These are phyloP conservation scores for Melieria crassipennis DNA, from an alignment of 2,888 invertebrate genomes.

Conservation along the genomic window DNA sequence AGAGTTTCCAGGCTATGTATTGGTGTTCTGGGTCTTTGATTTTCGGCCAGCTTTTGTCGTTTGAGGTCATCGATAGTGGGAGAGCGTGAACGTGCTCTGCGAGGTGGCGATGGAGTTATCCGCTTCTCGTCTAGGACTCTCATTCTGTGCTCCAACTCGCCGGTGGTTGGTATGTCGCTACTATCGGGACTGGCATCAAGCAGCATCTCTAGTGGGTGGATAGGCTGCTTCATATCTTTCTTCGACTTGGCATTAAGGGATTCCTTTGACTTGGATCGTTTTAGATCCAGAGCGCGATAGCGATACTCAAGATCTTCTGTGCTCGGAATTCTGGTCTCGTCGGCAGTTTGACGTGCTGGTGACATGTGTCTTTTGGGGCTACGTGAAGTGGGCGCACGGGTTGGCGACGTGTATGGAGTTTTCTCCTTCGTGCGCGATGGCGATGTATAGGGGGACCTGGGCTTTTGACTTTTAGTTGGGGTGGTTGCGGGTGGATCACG, in stretches of 20 bases:
- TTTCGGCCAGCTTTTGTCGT: slow-evolving; percentile 48
- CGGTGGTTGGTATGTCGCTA: slow-evolving; percentile 57
- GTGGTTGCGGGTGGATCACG: slow-evolving; percentile 8
- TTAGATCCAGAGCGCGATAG: slow-evolving; percentile 55
- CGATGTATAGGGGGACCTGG: slow-evolving; percentile 48
- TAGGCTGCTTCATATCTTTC: slow-evolving; percentile 50
- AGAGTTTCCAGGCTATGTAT: slow-evolving; percentile 53
- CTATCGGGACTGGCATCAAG: slow-evolving; percentile 58
- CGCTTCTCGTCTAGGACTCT: slow-evolving; percentile 55
- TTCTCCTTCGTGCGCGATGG: slow-evolving; percentile 45
- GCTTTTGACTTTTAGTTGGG: slow-evolving; percentile 6
- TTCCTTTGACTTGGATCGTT: slow-evolving; percentile 51
- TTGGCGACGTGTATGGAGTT: slow-evolving; percentile 49
- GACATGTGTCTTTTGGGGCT: slow-evolving; percentile 32
- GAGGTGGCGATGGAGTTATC: slow-evolving; percentile 45
- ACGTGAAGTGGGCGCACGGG: slow-evolving; percentile 34
- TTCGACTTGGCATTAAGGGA: slow-evolving; percentile 30
- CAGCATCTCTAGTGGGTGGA: slow-evolving; percentile 60
- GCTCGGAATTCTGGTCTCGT: slow-evolving; percentile 45
- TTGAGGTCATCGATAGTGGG: slow-evolving; percentile 56
- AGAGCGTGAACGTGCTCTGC: slow-evolving; percentile 52
- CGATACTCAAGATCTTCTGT: slow-evolving; percentile 55
- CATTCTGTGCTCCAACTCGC: slow-evolving; percentile 60
- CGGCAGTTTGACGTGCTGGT: slow-evolving; percentile 28
- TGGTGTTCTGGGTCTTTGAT: slow-evolving; percentile 46